These are phyloP conservation scores for Syrphus vitripennis DNA, from an alignment of 2,888 invertebrate species.

Conservation along the genomic window DNA sequence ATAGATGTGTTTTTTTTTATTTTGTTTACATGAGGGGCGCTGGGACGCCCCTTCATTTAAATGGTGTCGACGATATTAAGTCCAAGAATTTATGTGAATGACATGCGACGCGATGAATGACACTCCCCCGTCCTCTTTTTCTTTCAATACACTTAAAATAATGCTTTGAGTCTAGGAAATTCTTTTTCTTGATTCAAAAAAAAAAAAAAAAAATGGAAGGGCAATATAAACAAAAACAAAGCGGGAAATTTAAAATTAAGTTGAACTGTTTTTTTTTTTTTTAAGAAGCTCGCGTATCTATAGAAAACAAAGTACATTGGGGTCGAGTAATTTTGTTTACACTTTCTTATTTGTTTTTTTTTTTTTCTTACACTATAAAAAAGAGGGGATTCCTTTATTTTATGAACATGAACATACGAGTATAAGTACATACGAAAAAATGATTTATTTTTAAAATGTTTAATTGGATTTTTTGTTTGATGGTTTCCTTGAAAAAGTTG, in stretches of 20 bases:
- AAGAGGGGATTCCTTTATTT: conserved; percentile 32
- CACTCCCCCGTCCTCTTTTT: conserved; percentile 1
- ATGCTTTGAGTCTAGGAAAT: background rate
- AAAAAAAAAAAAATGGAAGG: background rate
- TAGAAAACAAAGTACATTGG: background rate
- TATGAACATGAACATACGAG: background rate
- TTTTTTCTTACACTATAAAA: background rate
- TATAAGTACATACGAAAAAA: background rate
- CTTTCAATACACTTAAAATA: background rate
- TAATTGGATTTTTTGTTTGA: conserved; percentile 30
- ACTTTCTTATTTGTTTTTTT: background rate
- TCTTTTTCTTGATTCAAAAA: background rate
- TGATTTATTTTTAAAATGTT: conserved; percentile 27
- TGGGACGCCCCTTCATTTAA: conserved; percentile 2
- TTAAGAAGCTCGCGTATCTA: background rate
- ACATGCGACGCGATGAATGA: conserved; percentile 45
- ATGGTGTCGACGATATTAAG: conserved; percentile 49
- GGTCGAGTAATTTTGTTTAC: conserved; percentile 28
- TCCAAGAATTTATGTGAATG: conserved; percentile 57
- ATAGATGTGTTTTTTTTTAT: too few species aligned
- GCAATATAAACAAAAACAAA: conserved; percentile 33
- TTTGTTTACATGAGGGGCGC: conserved; percentile 39
- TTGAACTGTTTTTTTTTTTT: conserved; percentile 21
- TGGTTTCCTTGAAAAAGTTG: conserved; percentile 10
- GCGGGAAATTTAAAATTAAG: conserved; percentile 19